Evolutionary conservation across 2,113 vertebrate species (phyloP).

Genomic region (cat (Felis catus)): DNA sequence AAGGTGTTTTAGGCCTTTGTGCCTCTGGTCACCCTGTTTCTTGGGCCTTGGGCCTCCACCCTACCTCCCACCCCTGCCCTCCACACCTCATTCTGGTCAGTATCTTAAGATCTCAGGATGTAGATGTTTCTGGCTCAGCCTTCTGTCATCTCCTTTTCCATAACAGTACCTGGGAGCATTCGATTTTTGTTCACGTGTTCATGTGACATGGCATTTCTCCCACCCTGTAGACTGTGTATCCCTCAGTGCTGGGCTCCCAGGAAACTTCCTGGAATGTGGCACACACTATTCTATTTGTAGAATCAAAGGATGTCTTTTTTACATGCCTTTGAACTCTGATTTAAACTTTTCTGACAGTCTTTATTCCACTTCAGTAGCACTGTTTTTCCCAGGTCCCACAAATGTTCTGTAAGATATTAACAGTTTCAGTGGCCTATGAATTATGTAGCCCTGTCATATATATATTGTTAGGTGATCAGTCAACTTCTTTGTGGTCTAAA

Average conservation of each 20-base stretch:
- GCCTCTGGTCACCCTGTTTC: background rate
- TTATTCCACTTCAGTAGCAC: background rate
- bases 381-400: background rate
- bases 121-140: background rate
- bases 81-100: background rate
- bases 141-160: background rate
- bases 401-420: background rate
- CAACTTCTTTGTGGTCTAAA: background rate
- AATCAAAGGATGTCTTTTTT: background rate
- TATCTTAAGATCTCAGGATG: background rate
- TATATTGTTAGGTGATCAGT: background rate
- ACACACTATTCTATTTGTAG: background rate
- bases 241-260: background rate
- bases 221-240: background rate
- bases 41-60: background rate
- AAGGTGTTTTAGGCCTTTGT: background rate
- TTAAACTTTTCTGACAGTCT: background rate
- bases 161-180: background rate
- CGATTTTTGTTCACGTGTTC: background rate
- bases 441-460: background rate
- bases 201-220: background rate
- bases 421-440: background rate
- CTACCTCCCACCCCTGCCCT: background rate
- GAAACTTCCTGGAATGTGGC: background rate
- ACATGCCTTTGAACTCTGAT: background rate